phyloP scores from a whole-genome alignment of 2,113 vertebrate species.

The Pseudonaja textilis region DNA sequence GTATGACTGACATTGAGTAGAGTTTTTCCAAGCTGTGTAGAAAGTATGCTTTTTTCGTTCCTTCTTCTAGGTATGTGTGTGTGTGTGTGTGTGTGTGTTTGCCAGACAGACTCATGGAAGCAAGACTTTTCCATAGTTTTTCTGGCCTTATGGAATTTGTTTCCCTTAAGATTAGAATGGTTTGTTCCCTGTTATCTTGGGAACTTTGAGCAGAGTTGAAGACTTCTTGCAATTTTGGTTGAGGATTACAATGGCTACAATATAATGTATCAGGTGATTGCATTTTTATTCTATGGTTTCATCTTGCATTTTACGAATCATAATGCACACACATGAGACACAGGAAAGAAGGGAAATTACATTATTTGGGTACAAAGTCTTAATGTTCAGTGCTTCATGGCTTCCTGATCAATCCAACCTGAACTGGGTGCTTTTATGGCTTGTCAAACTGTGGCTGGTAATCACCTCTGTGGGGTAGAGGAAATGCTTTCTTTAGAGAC shows the following conservation, averaged over 20 bases:
- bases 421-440: not conserved
- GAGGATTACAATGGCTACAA: not conserved
- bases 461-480: not conserved
- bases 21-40: not conserved
- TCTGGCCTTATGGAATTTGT: not conserved
- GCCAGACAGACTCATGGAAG: not conserved
- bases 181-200: not conserved
- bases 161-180: not conserved
- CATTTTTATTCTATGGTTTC: not conserved
- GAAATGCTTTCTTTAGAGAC: not conserved
- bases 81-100: too few species aligned
- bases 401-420: not conserved
- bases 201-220: not conserved
- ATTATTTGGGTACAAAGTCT: not conserved
- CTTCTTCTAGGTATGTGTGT: not conserved
- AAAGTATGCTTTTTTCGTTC: not conserved
- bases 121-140: not conserved
- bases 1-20: not conserved
- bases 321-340: not conserved
- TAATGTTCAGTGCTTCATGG: not conserved
- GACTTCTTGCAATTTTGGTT: not conserved
- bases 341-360: not conserved
- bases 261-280: not conserved
- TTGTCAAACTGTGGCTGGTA: not conserved
- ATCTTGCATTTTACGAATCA: not conserved